phyloP scores from a whole-genome alignment of 2,797 vertebrate species.

The Hyperoplus immaculatus region DNA sequence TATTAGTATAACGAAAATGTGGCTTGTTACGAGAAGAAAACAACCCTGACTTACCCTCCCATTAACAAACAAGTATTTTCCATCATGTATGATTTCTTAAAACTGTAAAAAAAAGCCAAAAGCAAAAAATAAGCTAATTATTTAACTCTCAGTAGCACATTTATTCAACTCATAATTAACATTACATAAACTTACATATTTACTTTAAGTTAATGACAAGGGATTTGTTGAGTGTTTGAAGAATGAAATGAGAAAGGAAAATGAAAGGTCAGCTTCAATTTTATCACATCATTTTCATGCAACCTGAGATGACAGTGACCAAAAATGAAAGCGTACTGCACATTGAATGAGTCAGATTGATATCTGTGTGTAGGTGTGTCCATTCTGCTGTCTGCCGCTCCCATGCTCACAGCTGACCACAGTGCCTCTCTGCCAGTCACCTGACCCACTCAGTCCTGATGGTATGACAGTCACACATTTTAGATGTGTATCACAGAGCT shows the following conservation, averaged over 20 bases:
- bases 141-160: background rate
- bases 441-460: background rate
- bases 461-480: conserved; percentile 7
- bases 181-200: background rate
- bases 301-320: background rate
- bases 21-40: no score
- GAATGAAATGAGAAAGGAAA: background rate
- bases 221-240: background rate
- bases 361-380: conserved; percentile 24
- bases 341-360: background rate
- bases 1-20: no score
- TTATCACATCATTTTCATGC: background rate
- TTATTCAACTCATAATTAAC: background rate
- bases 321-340: background rate
- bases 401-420: conserved; percentile 21
- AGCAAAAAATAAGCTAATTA: background rate
- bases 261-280: background rate
- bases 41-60: no score
- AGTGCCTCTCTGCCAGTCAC: conserved; percentile 1
- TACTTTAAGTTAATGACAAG: background rate
- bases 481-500: conserved; percentile 7
- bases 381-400: background rate
- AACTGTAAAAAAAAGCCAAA: no score
- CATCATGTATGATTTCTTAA: no score
- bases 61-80: no score